Percentiles rank a stretch among this genome's conserved stretches.
phyloP scores from a whole-genome alignment of 2,888 invertebrate species.

The Nudaria mundana region DNA sequence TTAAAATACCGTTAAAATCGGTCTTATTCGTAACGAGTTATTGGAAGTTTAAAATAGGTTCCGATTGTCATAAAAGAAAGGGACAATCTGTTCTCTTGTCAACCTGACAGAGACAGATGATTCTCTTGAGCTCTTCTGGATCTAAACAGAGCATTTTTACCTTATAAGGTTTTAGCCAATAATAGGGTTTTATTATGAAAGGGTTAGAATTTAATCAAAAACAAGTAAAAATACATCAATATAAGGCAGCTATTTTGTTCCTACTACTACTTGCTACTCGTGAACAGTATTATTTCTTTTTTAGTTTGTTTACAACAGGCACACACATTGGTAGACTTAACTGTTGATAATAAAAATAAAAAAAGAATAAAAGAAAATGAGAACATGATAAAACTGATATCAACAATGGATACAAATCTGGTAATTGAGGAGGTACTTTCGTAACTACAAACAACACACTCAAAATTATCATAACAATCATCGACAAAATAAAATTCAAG shows the following conservation, averaged over 20 bases:
- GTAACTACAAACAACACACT: constrained; percentile 79
- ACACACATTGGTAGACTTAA: constrained; percentile 67
- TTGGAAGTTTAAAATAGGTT: no score
- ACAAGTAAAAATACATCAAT: no score
- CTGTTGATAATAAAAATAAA: constrained; percentile 88
- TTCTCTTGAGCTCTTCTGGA: no score
- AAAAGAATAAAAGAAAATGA: constrained; percentile 89
- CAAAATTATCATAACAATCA: constrained; percentile 83
- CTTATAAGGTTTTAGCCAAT: no score
- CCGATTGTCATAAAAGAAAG: no score
- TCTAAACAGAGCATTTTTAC: no score
- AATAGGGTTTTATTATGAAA: no score
- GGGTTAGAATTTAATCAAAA: no score
- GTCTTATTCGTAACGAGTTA: no score
- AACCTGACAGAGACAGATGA: no score
- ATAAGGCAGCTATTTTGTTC: neutral
- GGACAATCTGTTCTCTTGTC: no score
- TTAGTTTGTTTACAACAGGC: constrained; percentile 45
- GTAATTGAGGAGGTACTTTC: constrained; percentile 86
- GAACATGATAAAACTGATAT: constrained; percentile 90
- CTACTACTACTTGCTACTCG: neutral
- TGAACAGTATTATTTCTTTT: constrained; percentile 42
- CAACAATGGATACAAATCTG: constrained; percentile 91
- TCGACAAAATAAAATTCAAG: constrained; percentile 75
- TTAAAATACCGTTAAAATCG: no score